These are phyloP conservation scores for Homarus americanus DNA, from an alignment of 1,140 invertebrate genomes.

Conservation along the genomic window DNA sequence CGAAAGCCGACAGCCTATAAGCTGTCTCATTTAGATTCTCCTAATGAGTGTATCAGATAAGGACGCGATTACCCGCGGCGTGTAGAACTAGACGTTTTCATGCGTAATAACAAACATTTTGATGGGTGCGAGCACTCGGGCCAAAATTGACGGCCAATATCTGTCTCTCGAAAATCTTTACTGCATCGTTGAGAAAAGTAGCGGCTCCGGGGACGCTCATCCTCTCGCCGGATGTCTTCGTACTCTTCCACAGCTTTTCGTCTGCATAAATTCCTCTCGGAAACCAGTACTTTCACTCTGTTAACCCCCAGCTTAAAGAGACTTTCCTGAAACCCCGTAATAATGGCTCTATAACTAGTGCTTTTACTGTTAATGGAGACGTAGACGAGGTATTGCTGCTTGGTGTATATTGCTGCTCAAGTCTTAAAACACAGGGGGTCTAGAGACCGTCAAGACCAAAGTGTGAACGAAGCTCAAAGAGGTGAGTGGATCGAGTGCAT, in stretches of 20 bases:
- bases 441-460: too few species aligned
- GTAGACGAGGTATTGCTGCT: too few species aligned
- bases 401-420: too few species aligned
- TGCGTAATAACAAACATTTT: constrained; percentile 63
- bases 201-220: background rate
- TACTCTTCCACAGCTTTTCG: constrained; percentile 21
- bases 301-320: too few species aligned
- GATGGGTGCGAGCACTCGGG: constrained; percentile 45
- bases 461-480: background rate
- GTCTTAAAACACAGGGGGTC: too few species aligned
- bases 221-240: background rate
- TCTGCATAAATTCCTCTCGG: background rate
- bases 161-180: constrained; percentile 67
- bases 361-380: too few species aligned
- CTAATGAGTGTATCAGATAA: constrained; percentile 65
- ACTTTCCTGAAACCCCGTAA: too few species aligned
- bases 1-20: constrained; percentile 39
- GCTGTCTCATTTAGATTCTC: constrained; percentile 26
- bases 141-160: constrained; percentile 63
- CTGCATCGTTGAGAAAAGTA: constrained; percentile 64
- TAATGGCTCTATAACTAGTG: too few species aligned
- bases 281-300: too few species aligned
- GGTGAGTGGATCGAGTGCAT: constrained; percentile 45
- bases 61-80: background rate
- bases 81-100: constrained; percentile 54